Evolutionary conservation across 2,113 vertebrate species (phyloP).

Genomic region (Phalacrocorax pelagicus): DNA sequence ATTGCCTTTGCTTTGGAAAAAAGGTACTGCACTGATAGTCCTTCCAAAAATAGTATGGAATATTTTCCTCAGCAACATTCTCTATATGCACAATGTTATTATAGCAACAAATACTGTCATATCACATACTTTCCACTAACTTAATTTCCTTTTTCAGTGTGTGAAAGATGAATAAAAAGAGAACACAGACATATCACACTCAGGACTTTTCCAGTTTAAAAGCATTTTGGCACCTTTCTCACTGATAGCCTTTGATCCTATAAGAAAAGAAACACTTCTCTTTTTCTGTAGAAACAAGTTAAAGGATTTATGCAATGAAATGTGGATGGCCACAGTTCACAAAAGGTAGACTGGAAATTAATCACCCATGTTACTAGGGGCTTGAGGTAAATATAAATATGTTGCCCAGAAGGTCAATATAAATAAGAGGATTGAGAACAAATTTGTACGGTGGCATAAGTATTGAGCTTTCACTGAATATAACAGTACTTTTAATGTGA

Average conservation of each 20-base stretch:
- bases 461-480: neutral
- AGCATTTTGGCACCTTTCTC: neutral
- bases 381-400: neutral
- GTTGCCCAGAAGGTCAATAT: neutral
- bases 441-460: neutral
- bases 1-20: slow-evolving; percentile 14
- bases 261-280: neutral
- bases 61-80: slow-evolving; percentile 70
- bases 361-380: neutral
- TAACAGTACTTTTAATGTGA: neutral
- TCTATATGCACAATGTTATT: slow-evolving; percentile 36
- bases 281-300: neutral
- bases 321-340: neutral
- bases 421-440: neutral
- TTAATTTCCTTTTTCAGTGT: slow-evolving; percentile 58
- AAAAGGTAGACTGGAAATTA: neutral
- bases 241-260: neutral
- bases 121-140: slow-evolving; percentile 52
- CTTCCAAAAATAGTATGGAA: slow-evolving; percentile 65
- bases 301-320: neutral
- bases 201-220: neutral
- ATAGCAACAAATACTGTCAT: slow-evolving; percentile 46
- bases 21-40: slow-evolving; percentile 14
- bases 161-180: slow-evolving; percentile 20
- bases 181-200: neutral